phyloP scores from a whole-genome alignment of 2,113 vertebrate genomes.

The Anhinga rufa region DNA sequence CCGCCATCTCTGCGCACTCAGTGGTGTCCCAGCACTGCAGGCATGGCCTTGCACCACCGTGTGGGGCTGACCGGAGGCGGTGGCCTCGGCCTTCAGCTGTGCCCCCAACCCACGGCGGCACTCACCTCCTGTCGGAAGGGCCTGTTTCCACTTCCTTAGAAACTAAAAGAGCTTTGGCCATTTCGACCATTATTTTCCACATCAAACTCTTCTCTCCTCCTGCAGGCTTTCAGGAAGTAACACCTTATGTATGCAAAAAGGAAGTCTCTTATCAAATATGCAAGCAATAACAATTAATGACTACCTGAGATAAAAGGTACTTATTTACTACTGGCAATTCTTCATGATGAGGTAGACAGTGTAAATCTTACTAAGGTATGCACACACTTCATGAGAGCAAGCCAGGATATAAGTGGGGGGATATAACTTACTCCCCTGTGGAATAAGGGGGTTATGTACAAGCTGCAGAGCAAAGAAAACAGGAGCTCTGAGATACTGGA shows the following conservation, averaged over 20 bases:
- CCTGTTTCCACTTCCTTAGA: neutral
- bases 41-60: neutral
- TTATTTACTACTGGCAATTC: neutral
- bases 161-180: neutral
- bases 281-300: neutral
- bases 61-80: neutral
- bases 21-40: neutral
- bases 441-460: neutral
- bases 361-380: neutral
- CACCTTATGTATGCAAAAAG: neutral
- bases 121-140: neutral
- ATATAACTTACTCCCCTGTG: too few relatives aligned
- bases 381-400: neutral
- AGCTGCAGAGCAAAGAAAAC: neutral
- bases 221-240: neutral
- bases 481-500: neutral
- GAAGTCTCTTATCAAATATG: neutral
- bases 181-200: neutral
- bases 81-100: neutral
- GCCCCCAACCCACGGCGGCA: fast-evolving
- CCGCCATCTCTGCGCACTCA: fast-evolving
- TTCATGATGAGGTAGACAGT: neutral
- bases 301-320: neutral
- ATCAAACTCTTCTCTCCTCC: neutral
- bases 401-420: neutral